Evolutionary conservation across 2,888 invertebrate species (phyloP).

Genomic region (Carabus problematicus): DNA sequence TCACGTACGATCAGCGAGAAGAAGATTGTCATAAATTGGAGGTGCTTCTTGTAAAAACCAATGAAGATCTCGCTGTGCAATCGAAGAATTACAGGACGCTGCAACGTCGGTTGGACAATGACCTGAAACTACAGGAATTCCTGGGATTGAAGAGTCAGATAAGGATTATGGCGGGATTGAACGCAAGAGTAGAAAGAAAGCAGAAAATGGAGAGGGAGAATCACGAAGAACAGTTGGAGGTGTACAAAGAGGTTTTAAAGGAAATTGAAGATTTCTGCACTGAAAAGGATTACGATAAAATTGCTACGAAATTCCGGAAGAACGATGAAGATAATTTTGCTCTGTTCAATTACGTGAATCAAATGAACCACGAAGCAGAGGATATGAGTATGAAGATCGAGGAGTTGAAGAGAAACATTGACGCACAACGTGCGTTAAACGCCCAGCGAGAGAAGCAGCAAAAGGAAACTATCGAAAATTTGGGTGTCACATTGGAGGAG

Average conservation of each 20-base stretch:
- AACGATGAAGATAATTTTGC: slow-evolving; percentile 93
- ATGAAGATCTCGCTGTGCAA: slow-evolving; percentile 73
- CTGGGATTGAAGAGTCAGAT: slow-evolving; percentile 85
- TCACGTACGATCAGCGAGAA: slow-evolving; percentile 88
- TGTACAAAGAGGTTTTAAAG: slow-evolving; percentile 78
- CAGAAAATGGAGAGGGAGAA: slow-evolving; percentile 71
- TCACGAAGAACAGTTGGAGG: slow-evolving; percentile 73
- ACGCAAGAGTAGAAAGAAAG: slow-evolving; percentile 76
- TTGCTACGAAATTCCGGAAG: slow-evolving; percentile 78
- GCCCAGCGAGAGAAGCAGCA: slow-evolving; percentile 67
- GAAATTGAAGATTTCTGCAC: slow-evolving; percentile 73
- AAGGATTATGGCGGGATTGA: slow-evolving; percentile 74
- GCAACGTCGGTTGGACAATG: slow-evolving; percentile 84
- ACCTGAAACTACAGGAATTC: slow-evolving; percentile 83
- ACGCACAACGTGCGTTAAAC: slow-evolving; percentile 67
- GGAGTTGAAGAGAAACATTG: slow-evolving; percentile 70
- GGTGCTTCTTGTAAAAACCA: slow-evolving; percentile 78
- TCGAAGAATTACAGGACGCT: slow-evolving; percentile 76
- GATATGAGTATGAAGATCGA: slow-evolving; percentile 73
- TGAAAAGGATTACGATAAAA: slow-evolving; percentile 70
- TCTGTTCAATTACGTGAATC: slow-evolving; percentile 88
- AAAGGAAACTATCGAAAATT: slow-evolving; percentile 65
- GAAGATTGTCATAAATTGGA: slow-evolving; percentile 82
- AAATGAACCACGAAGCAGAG: slow-evolving; percentile 84
- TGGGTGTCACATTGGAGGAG: slow-evolving; percentile 62